Conservation (phyloP, 2,113 vertebrate species). For the Ceyx margarethae region DNA sequence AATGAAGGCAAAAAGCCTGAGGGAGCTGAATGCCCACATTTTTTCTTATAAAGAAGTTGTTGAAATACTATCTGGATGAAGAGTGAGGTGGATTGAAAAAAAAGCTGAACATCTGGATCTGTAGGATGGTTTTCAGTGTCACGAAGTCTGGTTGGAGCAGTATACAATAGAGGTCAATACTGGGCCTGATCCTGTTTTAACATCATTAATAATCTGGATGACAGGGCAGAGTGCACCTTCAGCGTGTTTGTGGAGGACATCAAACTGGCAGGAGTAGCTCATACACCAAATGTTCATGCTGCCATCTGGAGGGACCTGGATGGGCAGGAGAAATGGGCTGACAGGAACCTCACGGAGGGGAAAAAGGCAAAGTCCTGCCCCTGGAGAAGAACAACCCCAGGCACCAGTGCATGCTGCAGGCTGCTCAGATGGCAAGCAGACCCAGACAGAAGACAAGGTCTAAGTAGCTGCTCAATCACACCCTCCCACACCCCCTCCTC, state of each 20-base stretch:
- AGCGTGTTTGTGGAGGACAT: background rate
- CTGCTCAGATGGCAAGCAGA: background rate
- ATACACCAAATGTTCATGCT: fast-evolving
- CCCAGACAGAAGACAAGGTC: too few relatives aligned
- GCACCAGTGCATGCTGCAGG: background rate
- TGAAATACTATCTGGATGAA: background rate
- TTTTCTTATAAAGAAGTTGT: background rate
- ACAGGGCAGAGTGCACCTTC: background rate
- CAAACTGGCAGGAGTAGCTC: background rate
- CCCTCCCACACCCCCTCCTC: too few relatives aligned
- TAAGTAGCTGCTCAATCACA: too few relatives aligned
- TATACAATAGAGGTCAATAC: background rate
- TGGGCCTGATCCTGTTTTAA: background rate
- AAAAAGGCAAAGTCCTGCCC: background rate
- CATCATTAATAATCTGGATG: background rate
- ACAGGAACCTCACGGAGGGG: background rate
- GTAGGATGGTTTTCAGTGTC: background rate
- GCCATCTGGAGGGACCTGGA: background rate
- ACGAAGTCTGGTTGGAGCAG: background rate
- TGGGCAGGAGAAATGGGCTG: background rate
- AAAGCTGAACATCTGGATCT: background rate
- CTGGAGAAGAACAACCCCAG: background rate
- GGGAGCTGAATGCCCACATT: too few relatives aligned
- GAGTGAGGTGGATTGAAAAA: background rate
- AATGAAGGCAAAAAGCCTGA: too few relatives aligned